Percentiles rank a stretch among this genome's conserved stretches.
Evolutionary conservation across 2,113 vertebrate species (phyloP).

Genomic region (Leptodactylus fuscus): DNA sequence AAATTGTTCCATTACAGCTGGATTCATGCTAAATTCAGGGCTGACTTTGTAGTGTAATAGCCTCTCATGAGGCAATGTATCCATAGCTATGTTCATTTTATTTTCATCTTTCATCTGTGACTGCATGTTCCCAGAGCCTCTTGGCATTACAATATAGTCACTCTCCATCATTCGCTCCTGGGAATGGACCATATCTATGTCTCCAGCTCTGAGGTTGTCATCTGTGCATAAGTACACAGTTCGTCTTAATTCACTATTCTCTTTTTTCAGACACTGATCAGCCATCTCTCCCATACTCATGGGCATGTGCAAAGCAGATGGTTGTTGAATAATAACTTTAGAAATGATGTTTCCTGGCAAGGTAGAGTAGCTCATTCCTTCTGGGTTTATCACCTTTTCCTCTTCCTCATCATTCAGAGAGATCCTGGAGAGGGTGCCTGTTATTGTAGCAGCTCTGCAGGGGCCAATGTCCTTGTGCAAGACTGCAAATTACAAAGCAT

Average conservation of each 20-base stretch:
- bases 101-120: conserved; percentile 91
- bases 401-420: conserved; percentile 97
- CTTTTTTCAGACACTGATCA: conserved; percentile 87
- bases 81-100: conserved; percentile 95
- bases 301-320: conserved; percentile 90
- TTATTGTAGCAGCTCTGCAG: conserved; percentile 94
- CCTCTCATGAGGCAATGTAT: conserved; percentile 92
- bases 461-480: conserved; percentile 98
- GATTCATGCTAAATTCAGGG: conserved; percentile 91
- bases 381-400: conserved; percentile 83
- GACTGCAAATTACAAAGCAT: conserved; percentile 76
- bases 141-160: conserved; percentile 98
- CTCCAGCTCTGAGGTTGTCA: conserved; percentile 88
- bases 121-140: conserved; percentile 85
- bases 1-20: conserved; percentile 93
- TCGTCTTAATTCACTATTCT: conserved; percentile 88
- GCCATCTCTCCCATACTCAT: conserved; percentile 91
- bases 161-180: conserved; percentile 95
- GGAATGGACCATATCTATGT: conserved; percentile 88
- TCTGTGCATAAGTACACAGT: conserved; percentile 97
- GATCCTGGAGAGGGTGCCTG: conserved; percentile 95
- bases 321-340: conserved; percentile 98
- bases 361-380: conserved; percentile 95
- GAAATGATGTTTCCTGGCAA: conserved; percentile 98
- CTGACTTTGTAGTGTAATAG: conserved; percentile 97